phyloP scores from a whole-genome alignment of 1,140 invertebrate genomes.

The Trichonephila clavata region DNA sequence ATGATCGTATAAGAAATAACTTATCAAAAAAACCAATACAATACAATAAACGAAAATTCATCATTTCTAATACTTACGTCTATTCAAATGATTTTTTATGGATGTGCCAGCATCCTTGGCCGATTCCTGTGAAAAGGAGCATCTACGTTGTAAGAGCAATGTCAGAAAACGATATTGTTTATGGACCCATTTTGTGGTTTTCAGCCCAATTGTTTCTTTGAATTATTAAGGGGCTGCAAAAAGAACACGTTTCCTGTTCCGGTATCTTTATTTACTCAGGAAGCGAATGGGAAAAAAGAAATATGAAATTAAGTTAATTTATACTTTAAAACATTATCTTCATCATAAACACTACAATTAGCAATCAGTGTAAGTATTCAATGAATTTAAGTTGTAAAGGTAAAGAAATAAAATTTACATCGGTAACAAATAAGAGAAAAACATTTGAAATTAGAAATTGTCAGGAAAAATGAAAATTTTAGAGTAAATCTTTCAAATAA shows the following conservation, averaged over 20 bases:
- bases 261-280: background rate
- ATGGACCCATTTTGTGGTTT: constrained; percentile 25
- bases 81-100: background rate
- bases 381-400: too few relatives aligned
- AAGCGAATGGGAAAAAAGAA: background rate
- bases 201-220: constrained; percentile 11
- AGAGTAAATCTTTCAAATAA: too few relatives aligned
- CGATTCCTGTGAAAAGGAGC: constrained; percentile 3
- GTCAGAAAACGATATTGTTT: background rate
- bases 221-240: background rate
- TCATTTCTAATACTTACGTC: background rate
- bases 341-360: too few relatives aligned
- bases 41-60: background rate
- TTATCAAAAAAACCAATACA: background rate
- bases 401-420: too few relatives aligned
- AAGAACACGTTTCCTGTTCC: background rate
- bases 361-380: too few relatives aligned
- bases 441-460: too few relatives aligned
- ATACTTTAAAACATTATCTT: background rate
- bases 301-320: background rate
- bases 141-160: background rate
- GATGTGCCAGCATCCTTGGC: background rate
- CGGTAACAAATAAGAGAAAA: too few relatives aligned
- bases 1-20: background rate
- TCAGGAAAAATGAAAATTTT: too few relatives aligned